Evolutionary conservation across 2,113 vertebrate species (phyloP), one percentile per base, ranked within the genome.

Genomic region (Ceuthmochares aereus): DNA sequence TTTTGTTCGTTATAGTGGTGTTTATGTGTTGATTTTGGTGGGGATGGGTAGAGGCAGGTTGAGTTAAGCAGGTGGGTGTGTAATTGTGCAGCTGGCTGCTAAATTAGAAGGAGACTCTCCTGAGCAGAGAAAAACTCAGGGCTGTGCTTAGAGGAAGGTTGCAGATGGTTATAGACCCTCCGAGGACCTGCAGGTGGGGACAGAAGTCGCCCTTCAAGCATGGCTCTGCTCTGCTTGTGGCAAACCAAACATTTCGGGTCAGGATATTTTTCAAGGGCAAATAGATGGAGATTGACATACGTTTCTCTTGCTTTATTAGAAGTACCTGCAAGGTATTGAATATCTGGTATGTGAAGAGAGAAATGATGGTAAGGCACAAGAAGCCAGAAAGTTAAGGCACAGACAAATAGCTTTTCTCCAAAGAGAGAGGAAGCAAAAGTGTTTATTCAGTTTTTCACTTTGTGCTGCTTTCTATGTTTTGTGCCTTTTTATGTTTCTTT

Each of bases 81-180:
- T 75, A 87, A 92, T 68, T 94, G 86, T 84, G 89, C 92, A 84
- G 66, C 87, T 94, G 94, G 84, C 42, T 95, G 77, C 89, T 93
- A 87, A 95, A 92, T 87, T 85, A 87, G 54, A 40, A 84, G 70
- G 84, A 92, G 73, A 43, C 56, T 91, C 89, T 75, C 81, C 84
- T 84, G 66, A 87, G 87, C 69, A 87, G 91, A 84, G 84, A 67
- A 93, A 60, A 77, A 89, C 93, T 91, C 52, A 0, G 9, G 91
- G 91, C 80, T 94, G 62, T 84, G 87, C 92, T 91, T 12, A 25
- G 58, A 78, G 90, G 73, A 86, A 90, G 79, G 83, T 47, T 97
- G 54, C 94, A 97, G 94, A 90, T 97, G 95, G 94, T 70, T 83
- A 67, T 55, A 73, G 70, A 19, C 54, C 59, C 62, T 79, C 60